Evolutionary conservation across 1,140 invertebrate genomes (phyloP).

Genomic region (Harpegnathos saltator): DNA sequence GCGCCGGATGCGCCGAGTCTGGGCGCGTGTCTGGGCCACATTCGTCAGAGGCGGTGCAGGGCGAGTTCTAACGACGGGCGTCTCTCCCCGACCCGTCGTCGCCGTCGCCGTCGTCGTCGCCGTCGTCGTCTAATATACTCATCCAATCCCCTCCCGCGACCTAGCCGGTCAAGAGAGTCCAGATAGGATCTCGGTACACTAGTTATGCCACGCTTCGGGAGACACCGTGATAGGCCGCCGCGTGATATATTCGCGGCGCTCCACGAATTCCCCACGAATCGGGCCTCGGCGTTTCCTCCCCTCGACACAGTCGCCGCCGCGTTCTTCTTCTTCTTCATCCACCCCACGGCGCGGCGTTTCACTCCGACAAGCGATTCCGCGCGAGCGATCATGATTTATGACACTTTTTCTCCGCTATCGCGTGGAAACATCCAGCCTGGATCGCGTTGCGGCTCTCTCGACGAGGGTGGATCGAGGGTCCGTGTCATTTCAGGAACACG

Average conservation of each 20-base stretch:
- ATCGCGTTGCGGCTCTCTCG: constrained; percentile 10
- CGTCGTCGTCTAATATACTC: constrained; percentile 76
- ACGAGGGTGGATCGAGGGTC: constrained; percentile 5
- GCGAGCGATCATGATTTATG: constrained; percentile 68
- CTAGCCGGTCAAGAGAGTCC: constrained; percentile 53
- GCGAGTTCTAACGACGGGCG: constrained; percentile 71
- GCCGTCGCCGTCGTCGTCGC: no score
- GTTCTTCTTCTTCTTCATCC: neutral
- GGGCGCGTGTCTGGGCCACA: constrained; percentile 79
- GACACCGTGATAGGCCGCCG: constrained; percentile 65
- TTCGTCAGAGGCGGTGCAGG: constrained; percentile 78
- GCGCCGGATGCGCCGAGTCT: neutral
- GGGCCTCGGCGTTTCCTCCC: constrained; percentile 17
- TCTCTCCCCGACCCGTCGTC: neutral
- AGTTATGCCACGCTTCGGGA: constrained; percentile 70
- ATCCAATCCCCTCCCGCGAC: constrained; percentile 67
- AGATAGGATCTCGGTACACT: constrained; percentile 72
- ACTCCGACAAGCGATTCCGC: constrained; percentile 57
- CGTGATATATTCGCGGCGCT: constrained; percentile 67
- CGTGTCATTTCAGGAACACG: constrained; percentile 34
- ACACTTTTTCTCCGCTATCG: constrained; percentile 66
- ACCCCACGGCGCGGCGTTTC: constrained; percentile 1
- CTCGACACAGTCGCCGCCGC: neutral
- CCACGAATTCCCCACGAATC: constrained; percentile 39
- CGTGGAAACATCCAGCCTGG: constrained; percentile 31